Conservation (phyloP, 2,888 invertebrate genomes). For the Frankliniella intonsa region DNA sequence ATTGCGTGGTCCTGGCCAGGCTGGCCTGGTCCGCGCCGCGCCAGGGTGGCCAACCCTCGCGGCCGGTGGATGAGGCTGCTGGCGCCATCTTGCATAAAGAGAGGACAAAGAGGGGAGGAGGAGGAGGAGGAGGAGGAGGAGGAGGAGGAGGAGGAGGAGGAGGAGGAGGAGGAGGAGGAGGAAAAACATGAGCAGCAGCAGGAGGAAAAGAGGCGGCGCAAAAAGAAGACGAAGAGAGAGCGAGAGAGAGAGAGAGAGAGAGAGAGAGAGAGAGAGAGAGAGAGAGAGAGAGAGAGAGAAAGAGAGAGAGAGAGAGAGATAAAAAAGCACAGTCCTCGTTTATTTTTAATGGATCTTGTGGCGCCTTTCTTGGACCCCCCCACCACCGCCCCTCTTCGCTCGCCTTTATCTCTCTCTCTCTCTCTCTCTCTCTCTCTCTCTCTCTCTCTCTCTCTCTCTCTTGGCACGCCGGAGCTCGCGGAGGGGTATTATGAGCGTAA, state of each 20-base stretch:
- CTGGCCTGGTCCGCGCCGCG: neutral
- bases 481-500: constrained; percentile 13
- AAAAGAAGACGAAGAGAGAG: neutral
- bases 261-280: too few relatives aligned
- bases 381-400: neutral
- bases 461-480: neutral
- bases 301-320: too few relatives aligned
- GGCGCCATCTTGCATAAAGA: constrained; percentile 8
- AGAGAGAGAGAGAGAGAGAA: too few relatives aligned
- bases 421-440: neutral
- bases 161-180: too few relatives aligned
- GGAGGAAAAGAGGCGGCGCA: too few relatives aligned
- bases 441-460: neutral
- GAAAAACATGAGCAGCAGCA: too few relatives aligned
- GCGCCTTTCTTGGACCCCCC: neutral
- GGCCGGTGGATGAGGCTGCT: neutral
- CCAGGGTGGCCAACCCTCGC: neutral
- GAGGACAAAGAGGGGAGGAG: neutral
- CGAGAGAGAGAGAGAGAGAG: neutral
- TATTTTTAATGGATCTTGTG: constrained; percentile 19
- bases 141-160: too few relatives aligned
- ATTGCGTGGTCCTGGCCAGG: too few relatives aligned
- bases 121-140: too few relatives aligned
- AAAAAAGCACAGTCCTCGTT: constrained; percentile 3
- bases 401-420: neutral